These are phyloP conservation scores for Drosophila acutilabella DNA, from an alignment of 2,888 invertebrate species.

Conservation along the genomic window DNA sequence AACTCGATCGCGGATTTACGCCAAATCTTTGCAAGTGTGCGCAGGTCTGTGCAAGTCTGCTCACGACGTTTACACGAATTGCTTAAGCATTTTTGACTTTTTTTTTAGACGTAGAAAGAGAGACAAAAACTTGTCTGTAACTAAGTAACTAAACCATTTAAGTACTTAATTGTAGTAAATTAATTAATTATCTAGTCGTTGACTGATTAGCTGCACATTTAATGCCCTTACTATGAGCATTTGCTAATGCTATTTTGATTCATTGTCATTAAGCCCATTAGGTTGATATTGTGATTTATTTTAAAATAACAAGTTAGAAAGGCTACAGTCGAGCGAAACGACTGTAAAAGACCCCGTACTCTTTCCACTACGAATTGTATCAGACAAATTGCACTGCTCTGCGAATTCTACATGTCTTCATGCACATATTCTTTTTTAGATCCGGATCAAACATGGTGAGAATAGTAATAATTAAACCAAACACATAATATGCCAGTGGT, in stretches of 20 bases:
- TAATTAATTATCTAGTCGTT: slow-evolving; percentile 27
- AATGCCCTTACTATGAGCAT: not conserved
- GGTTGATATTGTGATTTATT: too few relatives aligned
- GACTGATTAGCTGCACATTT: not conserved
- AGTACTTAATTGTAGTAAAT: slow-evolving; percentile 46
- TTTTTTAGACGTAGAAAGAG: not conserved
- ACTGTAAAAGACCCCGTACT: too few relatives aligned
- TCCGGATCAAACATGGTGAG: too few relatives aligned
- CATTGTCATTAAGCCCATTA: not conserved
- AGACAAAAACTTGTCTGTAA: not conserved
- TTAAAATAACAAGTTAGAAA: too few relatives aligned
- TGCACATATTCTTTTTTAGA: too few relatives aligned
- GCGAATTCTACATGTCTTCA: too few relatives aligned
- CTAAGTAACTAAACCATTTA: slow-evolving; percentile 40
- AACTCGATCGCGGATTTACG: slow-evolving; percentile 47
- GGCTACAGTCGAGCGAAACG: too few relatives aligned
- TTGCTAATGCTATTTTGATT: not conserved
- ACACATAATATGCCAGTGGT: too few relatives aligned
- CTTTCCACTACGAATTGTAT: too few relatives aligned
- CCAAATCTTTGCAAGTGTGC: slow-evolving; percentile 2
- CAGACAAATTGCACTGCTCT: too few relatives aligned
- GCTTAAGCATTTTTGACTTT: not conserved
- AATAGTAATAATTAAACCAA: too few relatives aligned
- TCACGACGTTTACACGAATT: slow-evolving; percentile 29
- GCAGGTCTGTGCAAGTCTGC: not conserved